Evolutionary conservation across 2,113 vertebrate species (phyloP).

Genomic region (Bubalus kerabau): DNA sequence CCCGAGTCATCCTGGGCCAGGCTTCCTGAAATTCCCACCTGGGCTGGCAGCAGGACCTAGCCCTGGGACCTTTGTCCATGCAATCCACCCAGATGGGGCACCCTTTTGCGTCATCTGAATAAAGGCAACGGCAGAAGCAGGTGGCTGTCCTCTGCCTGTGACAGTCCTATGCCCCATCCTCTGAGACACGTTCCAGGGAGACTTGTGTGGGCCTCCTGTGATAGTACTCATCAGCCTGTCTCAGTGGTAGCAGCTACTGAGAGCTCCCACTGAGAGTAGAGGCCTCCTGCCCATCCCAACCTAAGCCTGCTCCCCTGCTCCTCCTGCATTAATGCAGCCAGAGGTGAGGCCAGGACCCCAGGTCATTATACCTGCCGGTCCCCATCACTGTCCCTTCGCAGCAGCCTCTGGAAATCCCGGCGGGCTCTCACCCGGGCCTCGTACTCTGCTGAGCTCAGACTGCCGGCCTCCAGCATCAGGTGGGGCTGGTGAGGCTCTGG

Average conservation of each 20-base stretch:
- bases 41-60: background rate
- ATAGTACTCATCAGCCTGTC: background rate
- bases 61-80: background rate
- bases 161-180: background rate
- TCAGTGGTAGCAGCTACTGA: background rate
- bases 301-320: accelerated
- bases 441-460: conserved; percentile 88
- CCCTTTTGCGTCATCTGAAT: background rate
- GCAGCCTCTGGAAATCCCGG: conserved; percentile 86
- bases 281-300: background rate
- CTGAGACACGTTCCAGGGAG: background rate
- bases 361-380: conserved; percentile 85
- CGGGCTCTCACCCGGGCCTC: conserved; percentile 87
- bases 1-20: background rate
- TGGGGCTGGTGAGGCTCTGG: conserved; percentile 93
- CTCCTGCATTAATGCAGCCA: background rate
- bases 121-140: background rate
- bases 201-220: accelerated
- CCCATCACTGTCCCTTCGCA: conserved; percentile 85
- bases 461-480: conserved; percentile 89
- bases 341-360: background rate
- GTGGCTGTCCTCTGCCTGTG: background rate
- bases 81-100: background rate
- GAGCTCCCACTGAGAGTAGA: background rate
- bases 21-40: background rate